These are phyloP conservation scores for Rhinogobius similis DNA, from an alignment of 2,113 vertebrate genomes.

Conservation along the genomic window DNA sequence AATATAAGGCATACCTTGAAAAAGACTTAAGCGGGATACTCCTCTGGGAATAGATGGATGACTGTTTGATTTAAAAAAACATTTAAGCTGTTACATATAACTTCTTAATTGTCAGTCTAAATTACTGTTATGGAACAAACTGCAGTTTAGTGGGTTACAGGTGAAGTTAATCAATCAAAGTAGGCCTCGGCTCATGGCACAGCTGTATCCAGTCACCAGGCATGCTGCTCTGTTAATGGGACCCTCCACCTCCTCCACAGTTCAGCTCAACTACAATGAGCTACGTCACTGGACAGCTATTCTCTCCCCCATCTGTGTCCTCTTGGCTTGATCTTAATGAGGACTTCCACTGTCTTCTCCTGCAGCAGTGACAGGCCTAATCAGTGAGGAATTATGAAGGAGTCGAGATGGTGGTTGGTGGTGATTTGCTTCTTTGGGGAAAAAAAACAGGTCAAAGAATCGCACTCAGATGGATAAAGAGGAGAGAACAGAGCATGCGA, in stretches of 20 bases:
- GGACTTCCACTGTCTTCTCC: constrained; percentile 9
- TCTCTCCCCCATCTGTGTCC: constrained; percentile 16
- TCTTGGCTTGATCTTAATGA: constrained; percentile 10
- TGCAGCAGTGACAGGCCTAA: constrained; percentile 15
- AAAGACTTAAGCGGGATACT: background rate
- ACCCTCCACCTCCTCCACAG: constrained; percentile 1
- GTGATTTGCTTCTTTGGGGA: constrained; percentile 8
- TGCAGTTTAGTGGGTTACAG: constrained; percentile 17
- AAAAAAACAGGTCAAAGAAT: constrained; percentile 10
- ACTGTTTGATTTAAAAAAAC: too few relatives aligned
- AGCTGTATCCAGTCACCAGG: constrained; percentile 59
- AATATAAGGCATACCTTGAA: too few relatives aligned
- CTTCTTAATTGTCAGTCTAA: background rate
- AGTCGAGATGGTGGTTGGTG: constrained; percentile 2
- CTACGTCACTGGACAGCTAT: constrained; percentile 63
- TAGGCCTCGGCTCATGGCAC: constrained; percentile 33
- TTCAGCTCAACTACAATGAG: constrained; percentile 42
- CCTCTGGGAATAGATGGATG: background rate
- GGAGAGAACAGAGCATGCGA: background rate
- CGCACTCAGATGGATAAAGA: constrained; percentile 1
- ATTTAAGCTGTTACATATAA: too few relatives aligned
- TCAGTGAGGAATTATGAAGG: constrained; percentile 14
- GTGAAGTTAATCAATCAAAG: constrained; percentile 55
- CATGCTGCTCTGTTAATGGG: constrained; percentile 41
- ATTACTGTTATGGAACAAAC: background rate